Percentiles rank a stretch among this genome's conserved stretches.
phyloP scores from a whole-genome alignment of 1,140 invertebrate species.

The Heliconius melpomene region DNA sequence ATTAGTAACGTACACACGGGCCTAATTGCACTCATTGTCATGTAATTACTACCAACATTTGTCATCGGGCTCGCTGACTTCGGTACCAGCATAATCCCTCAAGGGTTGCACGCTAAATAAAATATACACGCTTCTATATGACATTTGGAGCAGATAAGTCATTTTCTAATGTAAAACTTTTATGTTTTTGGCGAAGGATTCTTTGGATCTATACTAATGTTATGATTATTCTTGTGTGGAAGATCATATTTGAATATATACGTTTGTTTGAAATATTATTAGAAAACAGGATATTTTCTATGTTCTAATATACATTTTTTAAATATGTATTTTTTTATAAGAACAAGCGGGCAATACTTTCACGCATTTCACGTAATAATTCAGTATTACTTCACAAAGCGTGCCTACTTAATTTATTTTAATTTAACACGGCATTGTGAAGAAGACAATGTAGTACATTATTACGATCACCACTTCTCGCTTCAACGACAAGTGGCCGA shows the following conservation, averaged over 20 bases:
- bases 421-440: not conserved
- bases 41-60: slow-evolving; percentile 73
- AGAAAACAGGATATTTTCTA: too few species aligned
- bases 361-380: not conserved
- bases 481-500: slow-evolving; percentile 3
- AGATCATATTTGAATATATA: too few species aligned
- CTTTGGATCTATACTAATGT: too few species aligned
- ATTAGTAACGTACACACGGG: slow-evolving; percentile 55
- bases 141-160: not conserved
- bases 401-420: not conserved
- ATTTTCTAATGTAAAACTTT: not conserved
- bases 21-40: slow-evolving; percentile 77
- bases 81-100: slow-evolving; percentile 23
- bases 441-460: slow-evolving; percentile 13
- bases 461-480: not conserved
- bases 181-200: too few species aligned
- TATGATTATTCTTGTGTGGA: too few species aligned
- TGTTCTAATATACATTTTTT: too few species aligned
- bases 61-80: slow-evolving; percentile 45
- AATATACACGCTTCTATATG: slow-evolving; percentile 14
- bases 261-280: too few species aligned
- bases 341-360: not conserved
- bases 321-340: too few species aligned
- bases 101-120: slow-evolving; percentile 10
- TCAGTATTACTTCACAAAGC: not conserved